Evolutionary conservation across 2,113 vertebrate genomes (phyloP).

Genomic region (human (Homo sapiens)): DNA sequence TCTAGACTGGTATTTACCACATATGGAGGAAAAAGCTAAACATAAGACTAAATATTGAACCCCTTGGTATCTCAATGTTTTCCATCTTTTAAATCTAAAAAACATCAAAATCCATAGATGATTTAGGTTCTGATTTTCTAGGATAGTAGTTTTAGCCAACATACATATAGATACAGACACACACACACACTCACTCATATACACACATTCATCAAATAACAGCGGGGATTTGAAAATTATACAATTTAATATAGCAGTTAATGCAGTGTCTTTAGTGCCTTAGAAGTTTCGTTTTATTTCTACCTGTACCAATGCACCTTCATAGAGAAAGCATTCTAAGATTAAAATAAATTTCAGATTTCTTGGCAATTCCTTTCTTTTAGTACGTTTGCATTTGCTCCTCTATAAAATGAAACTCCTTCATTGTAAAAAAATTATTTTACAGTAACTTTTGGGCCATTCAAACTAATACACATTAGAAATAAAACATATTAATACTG

Average conservation of each 20-base stretch:
- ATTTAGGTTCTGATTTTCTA: background rate
- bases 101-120: background rate
- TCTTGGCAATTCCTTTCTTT: constrained; percentile 18
- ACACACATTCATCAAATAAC: background rate
- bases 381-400: background rate
- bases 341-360: constrained; percentile 43
- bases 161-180: background rate
- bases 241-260: background rate
- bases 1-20: background rate
- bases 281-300: background rate
- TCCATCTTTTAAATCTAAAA: background rate
- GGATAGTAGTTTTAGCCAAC: background rate
- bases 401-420: background rate
- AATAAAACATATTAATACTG: background rate
- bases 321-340: background rate
- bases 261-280: background rate
- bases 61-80: background rate
- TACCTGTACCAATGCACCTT: background rate
- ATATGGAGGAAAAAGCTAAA: background rate
- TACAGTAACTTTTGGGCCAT: background rate
- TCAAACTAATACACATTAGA: background rate
- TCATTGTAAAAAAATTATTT: background rate
- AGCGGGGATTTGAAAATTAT: background rate
- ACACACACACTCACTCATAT: no score
- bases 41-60: background rate